Conservation (phyloP, 2,797 vertebrate genomes). For the Petrocephalus schoutedeni region DNA sequence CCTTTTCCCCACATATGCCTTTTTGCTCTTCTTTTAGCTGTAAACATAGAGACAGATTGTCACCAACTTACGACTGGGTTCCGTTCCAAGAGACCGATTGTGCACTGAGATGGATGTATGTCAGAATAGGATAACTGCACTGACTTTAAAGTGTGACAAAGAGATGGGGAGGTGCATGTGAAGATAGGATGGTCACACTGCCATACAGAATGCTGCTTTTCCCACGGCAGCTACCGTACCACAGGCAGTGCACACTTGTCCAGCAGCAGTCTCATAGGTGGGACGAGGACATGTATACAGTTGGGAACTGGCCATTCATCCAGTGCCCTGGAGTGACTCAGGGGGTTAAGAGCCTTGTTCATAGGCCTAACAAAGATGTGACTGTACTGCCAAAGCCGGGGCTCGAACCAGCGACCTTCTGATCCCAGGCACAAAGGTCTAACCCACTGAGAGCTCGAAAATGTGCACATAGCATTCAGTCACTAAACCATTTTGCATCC, state of each 20-base stretch:
- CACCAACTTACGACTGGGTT: neutral
- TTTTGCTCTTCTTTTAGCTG: neutral
- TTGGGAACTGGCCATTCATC: neutral
- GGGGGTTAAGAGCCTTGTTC: neutral
- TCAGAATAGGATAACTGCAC: neutral
- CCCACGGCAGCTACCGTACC: neutral
- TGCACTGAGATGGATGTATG: neutral
- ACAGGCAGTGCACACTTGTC: neutral
- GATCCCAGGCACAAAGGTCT: neutral
- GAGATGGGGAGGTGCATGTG: neutral
- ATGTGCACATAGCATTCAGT: neutral
- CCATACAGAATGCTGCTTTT: neutral
- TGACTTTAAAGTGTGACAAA: neutral
- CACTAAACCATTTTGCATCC: neutral
- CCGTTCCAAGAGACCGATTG: neutral
- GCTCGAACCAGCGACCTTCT: neutral
- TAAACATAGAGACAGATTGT: neutral
- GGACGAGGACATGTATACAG: neutral
- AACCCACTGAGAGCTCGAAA: too few species aligned
- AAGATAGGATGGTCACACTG: neutral
- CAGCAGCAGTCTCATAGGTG: neutral
- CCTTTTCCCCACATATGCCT: neutral
- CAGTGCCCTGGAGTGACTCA: neutral
- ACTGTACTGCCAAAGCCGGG: neutral
- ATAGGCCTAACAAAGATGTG: neutral